Evolutionary conservation across 2,888 invertebrate genomes (phyloP).

Genomic region (Hanleya hanleyi): DNA sequence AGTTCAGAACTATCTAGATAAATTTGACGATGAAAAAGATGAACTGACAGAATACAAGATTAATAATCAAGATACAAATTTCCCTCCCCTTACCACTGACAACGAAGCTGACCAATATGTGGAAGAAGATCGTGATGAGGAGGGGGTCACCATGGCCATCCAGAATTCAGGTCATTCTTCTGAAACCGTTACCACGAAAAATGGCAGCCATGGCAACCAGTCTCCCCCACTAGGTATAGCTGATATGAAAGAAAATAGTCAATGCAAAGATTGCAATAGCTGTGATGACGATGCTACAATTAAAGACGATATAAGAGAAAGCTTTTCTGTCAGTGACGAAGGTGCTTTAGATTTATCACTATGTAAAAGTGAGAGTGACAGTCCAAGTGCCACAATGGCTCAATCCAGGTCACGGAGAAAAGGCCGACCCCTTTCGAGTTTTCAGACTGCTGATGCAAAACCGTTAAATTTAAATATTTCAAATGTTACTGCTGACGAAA

Average conservation of each 20-base stretch:
- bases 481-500: neutral
- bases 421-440: neutral
- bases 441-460: neutral
- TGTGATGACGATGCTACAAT: too few relatives aligned
- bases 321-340: too few relatives aligned
- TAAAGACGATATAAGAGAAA: too few relatives aligned
- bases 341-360: conserved; percentile 16
- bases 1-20: conserved; percentile 38
- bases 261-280: too few relatives aligned
- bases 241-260: too few relatives aligned
- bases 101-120: neutral
- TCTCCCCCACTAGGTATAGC: too few relatives aligned
- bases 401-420: neutral
- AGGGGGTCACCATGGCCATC: neutral
- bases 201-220: too few relatives aligned
- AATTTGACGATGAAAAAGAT: conserved; percentile 46
- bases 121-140: neutral
- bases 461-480: neutral
- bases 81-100: conserved; percentile 35
- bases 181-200: neutral
- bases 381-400: neutral
- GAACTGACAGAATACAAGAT: conserved; percentile 58
- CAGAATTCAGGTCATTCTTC: neutral
- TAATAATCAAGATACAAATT: conserved; percentile 55
- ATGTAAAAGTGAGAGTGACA: neutral